Evolutionary conservation across 2,888 invertebrate genomes (phyloP).

Genomic region (Auanema sp.): DNA sequence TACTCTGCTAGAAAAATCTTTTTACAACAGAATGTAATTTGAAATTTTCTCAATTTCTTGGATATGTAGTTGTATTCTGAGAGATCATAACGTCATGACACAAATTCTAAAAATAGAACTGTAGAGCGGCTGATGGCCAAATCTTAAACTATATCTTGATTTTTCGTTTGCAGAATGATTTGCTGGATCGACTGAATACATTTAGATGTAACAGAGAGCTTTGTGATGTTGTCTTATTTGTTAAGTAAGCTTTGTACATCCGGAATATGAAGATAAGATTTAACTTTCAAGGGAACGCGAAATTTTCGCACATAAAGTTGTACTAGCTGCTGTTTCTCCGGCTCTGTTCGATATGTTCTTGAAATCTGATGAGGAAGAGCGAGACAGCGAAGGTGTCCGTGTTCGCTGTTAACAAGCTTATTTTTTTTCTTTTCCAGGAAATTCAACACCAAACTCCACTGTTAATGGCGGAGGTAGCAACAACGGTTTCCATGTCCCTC

Average conservation of each 20-base stretch:
- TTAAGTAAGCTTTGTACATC: conserved; percentile 66
- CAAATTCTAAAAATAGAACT: no score
- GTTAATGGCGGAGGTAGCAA: neutral
- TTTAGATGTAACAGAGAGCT: conserved; percentile 75
- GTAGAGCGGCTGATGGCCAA: no score
- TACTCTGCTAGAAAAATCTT: no score
- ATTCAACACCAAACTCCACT: conserved; percentile 5
- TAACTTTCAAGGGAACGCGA: conserved; percentile 69
- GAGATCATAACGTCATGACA: no score
- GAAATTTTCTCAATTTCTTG: no score
- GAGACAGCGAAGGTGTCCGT: neutral
- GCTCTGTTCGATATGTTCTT: conserved; percentile 58
- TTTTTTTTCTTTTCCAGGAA: neutral
- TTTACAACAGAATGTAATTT: no score
- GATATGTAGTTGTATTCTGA: no score
- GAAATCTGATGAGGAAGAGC: conserved; percentile 26
- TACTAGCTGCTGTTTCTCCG: conserved; percentile 57
- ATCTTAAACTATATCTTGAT: no score
- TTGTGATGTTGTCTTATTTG: conserved; percentile 82
- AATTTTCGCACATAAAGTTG: conserved; percentile 73
- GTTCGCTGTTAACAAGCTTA: neutral
- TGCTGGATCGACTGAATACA: conserved; percentile 64
- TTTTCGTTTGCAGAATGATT: conserved; percentile 41
- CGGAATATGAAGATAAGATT: neutral
- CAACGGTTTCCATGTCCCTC: neutral